Evolutionary conservation across 2,888 invertebrate species (phyloP), one percentile per base, ranked within the genome.

Genomic region (Phalera bucephala): DNA sequence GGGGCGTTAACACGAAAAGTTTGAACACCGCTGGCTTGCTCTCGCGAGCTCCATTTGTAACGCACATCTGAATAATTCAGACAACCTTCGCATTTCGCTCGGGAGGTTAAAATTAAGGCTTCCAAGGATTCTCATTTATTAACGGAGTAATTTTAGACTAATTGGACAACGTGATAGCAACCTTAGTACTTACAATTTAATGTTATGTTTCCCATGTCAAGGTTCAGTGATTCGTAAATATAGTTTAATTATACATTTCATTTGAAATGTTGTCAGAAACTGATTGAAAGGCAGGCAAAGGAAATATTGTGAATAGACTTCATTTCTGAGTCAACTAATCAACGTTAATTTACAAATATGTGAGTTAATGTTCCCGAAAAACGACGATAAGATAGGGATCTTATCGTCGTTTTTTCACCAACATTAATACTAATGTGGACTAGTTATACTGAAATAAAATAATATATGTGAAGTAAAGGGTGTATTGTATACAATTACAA

Each of bases 111-210:
- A 72, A 72, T 74, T 67, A 68, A 68, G 64, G 62, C 47, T 52
- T 12, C 47, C 59, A 49, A 52, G 63, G 67, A 66, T 68, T 69
- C 72, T 71, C 61, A 69, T 72, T 75, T 75, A 72, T 68, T 67
- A 65, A 72, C 64, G 60, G 56, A 64, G 74, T 72, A 71, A 78
- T 75, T 72, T 70, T 59, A 59, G 55, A 58, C 56, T 72, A 75
- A 75, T 74, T 72, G 65, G 58, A 58, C 51, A 49, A 45, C 45
- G 52, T 34, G 44, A 51, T 52, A 45, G 47, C 32, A 42, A 38
- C 32, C 45, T 11, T 20, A 35, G 31, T 37, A 41, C 37, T 45
- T 36, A 40, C 21, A 25, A 43, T 45, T 54, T 51, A 42, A 49
- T 62, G 48, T 56, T 46, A 52, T 56, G 59, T 68, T 53, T 52